These are phyloP conservation scores for Psilopsiagon aymara DNA, from an alignment of 2,113 vertebrate genomes.

Conservation along the genomic window DNA sequence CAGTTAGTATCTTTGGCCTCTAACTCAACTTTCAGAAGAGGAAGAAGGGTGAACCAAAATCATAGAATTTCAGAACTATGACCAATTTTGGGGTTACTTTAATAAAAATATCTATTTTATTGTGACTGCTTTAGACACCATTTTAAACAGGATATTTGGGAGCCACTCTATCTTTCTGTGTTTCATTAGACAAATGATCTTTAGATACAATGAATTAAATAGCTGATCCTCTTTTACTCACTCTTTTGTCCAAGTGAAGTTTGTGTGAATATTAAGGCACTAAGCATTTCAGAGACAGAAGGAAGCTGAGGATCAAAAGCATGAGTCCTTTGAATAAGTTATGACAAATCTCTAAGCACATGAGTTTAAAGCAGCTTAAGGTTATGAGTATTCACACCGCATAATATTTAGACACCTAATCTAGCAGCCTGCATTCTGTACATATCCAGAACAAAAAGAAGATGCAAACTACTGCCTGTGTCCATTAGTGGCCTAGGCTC, in stretches of 20 bases:
- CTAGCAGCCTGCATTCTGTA: neutral
- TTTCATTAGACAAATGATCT: neutral
- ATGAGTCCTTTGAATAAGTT: neutral
- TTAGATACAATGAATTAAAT: neutral
- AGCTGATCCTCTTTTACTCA: neutral
- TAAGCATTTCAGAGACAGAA: neutral
- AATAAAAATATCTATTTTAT: neutral
- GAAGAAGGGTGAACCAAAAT: neutral
- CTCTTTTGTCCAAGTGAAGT: neutral
- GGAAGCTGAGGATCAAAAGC: neutral
- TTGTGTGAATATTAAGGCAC: neutral
- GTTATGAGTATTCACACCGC: neutral
- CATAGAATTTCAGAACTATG: accelerated
- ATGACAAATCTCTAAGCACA: neutral
- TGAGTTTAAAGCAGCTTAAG: neutral
- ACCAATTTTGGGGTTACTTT: neutral
- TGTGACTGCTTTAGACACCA: neutral
- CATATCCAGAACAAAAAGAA: neutral
- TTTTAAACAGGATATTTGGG: neutral
- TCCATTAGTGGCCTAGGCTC: neutral
- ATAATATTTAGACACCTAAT: neutral
- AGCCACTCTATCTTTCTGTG: neutral
- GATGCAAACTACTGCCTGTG: neutral
- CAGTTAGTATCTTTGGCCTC: neutral
- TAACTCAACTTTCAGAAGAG: neutral